Conservation (phyloP, 2,113 vertebrate species). For the Halichoerus grypus region DNA sequence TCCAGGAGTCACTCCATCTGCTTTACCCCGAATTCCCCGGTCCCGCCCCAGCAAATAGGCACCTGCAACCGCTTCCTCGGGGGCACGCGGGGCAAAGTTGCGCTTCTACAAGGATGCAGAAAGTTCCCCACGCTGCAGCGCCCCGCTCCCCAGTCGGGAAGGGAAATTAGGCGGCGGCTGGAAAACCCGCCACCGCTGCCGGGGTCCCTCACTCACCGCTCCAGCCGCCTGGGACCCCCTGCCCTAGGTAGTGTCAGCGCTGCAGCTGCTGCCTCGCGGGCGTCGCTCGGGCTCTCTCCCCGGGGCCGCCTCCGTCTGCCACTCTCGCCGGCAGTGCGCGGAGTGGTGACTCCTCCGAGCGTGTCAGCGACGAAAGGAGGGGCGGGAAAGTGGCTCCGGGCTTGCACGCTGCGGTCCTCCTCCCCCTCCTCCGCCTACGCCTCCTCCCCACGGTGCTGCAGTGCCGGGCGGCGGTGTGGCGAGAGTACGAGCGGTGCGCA, state of each 20-base stretch:
- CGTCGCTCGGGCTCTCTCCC: conserved; percentile 42
- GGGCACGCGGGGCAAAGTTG: conserved; percentile 66
- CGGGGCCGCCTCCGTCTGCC: conserved; percentile 63
- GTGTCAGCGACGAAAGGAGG: conserved; percentile 67
- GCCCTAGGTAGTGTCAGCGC: background rate
- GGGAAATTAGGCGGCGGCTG: background rate
- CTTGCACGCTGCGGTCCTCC: conserved; percentile 74
- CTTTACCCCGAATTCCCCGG: background rate
- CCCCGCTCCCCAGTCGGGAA: background rate
- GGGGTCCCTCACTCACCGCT: conserved; percentile 65
- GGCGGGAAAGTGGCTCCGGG: conserved; percentile 72
- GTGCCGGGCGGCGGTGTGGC: conserved; percentile 74
- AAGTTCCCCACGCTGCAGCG: conserved; percentile 70
- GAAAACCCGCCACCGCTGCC: background rate
- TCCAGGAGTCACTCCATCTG: background rate
- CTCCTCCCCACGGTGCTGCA: conserved; percentile 75
- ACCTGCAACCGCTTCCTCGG: background rate
- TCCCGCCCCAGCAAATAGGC: background rate
- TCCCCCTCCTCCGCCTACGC: background rate
- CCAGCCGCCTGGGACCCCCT: background rate
- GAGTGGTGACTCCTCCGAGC: conserved; percentile 68
- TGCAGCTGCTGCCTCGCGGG: background rate
- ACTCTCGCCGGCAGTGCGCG: conserved; percentile 58
- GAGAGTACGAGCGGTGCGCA: conserved; percentile 52
- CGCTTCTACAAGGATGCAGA: conserved; percentile 27